A percentile compares a stretch with the other conserved stretches of the same genome.
Evolutionary conservation across 2,888 invertebrate species (phyloP).

Genomic region (Serripes groenlandicus): DNA sequence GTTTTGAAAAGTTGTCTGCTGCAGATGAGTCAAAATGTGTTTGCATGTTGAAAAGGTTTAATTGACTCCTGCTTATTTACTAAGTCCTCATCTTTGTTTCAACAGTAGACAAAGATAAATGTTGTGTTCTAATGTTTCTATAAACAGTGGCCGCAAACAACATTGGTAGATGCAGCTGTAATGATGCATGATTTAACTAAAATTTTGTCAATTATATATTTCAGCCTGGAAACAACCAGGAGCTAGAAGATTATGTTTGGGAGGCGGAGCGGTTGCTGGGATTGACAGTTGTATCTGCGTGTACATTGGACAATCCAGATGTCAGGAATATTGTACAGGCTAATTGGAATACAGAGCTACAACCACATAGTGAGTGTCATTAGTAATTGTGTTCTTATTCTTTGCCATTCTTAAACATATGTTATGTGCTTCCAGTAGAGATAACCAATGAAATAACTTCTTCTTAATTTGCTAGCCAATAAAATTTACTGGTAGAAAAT

Average conservation of each 20-base stretch:
- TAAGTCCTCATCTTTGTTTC: no score
- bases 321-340: slow-evolving; percentile 72
- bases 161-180: no score
- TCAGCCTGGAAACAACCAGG: slow-evolving; percentile 60
- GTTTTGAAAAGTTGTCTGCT: not conserved
- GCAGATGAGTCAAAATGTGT: not conserved
- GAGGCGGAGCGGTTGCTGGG: slow-evolving; percentile 78
- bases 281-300: slow-evolving; percentile 74
- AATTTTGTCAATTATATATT: not conserved
- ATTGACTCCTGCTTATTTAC: not conserved
- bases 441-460: no score
- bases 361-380: slow-evolving; percentile 10
- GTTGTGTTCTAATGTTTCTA: no score
- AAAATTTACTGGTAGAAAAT: no score
- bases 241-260: slow-evolving; percentile 79
- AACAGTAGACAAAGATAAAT: no score
- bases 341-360: slow-evolving; percentile 75
- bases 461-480: no score
- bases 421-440: no score
- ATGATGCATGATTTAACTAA: no score
- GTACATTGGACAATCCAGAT: slow-evolving; percentile 69
- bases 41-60: not conserved
- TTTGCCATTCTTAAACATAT: no score
- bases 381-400: no score
- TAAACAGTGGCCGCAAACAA: no score